phyloP scores from a whole-genome alignment of 2,113 vertebrate species.

The Callithrix jacchus region DNA sequence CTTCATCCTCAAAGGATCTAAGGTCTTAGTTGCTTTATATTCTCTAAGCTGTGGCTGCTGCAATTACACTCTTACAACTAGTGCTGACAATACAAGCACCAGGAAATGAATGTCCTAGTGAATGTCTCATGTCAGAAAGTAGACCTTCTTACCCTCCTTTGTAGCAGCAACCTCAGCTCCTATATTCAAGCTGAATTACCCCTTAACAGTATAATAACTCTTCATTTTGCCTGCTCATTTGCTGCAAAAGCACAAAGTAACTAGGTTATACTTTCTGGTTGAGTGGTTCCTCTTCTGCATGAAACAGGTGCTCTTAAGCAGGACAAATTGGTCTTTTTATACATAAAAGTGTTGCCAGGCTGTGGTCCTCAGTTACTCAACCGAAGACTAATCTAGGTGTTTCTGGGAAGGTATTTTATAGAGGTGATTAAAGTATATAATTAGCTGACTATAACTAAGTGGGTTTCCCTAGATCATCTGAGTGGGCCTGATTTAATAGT shows the following conservation, averaged over 20 bases:
- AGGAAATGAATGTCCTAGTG: not conserved
- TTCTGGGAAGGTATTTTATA: not conserved
- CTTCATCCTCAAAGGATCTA: not conserved
- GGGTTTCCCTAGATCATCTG: not conserved
- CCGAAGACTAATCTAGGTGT: not conserved
- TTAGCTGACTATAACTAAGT: not conserved
- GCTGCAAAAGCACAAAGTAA: not conserved
- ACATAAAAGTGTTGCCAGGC: rapidly evolving
- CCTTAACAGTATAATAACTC: rapidly evolving
- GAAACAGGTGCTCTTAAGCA: not conserved
- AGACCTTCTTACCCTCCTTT: not conserved
- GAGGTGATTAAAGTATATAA: not conserved
- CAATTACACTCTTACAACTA: not conserved
- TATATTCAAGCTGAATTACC: not conserved
- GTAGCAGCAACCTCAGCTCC: not conserved
- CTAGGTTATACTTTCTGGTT: not conserved
- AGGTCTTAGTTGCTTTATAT: not conserved
- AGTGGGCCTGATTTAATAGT: rapidly evolving
- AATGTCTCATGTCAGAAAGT: rapidly evolving
- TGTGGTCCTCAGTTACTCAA: not conserved
- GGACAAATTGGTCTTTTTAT: not conserved
- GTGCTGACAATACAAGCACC: not conserved
- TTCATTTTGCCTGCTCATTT: not conserved
- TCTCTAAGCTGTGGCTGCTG: not conserved
- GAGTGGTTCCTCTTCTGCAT: not conserved